Conservation (phyloP, 2,113 vertebrate genomes). For the Melanocharis versteri region DNA sequence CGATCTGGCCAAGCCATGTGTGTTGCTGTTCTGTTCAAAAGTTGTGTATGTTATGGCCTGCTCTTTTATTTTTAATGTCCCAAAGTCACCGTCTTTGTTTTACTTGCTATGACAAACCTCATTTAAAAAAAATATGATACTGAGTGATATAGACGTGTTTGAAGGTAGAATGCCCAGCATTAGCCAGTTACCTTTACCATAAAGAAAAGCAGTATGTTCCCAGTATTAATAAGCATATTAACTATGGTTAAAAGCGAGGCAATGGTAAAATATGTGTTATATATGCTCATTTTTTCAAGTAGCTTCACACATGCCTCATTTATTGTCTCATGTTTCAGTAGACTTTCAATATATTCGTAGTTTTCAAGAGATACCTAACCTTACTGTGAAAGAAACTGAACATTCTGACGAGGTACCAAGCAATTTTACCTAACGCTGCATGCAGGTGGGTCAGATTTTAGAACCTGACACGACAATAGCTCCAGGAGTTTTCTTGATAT, state of each 20-base stretch:
- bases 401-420: neutral
- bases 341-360: neutral
- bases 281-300: neutral
- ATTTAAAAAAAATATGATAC: slow-evolving; percentile 16
- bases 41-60: neutral
- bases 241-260: neutral
- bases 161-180: neutral
- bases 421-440: neutral
- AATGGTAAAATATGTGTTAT: neutral
- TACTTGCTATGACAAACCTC: neutral
- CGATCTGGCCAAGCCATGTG: neutral
- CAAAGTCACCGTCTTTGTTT: neutral
- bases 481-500: neutral
- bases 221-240: neutral
- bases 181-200: neutral
- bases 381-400: neutral
- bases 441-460: neutral
- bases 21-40: neutral
- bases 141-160: neutral
- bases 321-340: neutral
- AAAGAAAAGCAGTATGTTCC: neutral
- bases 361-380: neutral
- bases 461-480: neutral
- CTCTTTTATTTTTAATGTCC: neutral
- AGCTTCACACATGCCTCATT: neutral